These are phyloP conservation scores for Aplysia californica DNA, from an alignment of 1,140 invertebrate genomes.

Conservation along the genomic window DNA sequence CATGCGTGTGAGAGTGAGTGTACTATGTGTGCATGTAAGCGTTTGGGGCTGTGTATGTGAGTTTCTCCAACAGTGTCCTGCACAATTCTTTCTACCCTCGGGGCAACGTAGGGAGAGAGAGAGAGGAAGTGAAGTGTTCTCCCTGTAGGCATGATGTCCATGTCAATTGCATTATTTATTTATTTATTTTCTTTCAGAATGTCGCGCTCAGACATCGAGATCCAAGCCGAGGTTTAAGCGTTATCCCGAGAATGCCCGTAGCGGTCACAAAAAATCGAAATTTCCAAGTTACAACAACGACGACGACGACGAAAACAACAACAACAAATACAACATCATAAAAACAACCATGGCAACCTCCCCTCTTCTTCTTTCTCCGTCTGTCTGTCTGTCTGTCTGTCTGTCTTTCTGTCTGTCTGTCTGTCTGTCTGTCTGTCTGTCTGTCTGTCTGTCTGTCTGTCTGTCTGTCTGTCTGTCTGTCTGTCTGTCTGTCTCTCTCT, in stretches of 20 bases:
- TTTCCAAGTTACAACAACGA: no score
- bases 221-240: neutral
- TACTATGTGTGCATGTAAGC: neutral
- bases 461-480: neutral
- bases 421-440: neutral
- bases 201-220: neutral
- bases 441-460: neutral
- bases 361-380: neutral
- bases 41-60: neutral
- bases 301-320: neutral
- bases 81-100: neutral
- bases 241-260: no score
- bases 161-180: no score
- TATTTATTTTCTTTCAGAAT: no score
- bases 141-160: no score
- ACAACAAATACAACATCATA: neutral
- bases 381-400: neutral
- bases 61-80: no score
- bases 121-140: neutral
- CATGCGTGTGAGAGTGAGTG: neutral
- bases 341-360: neutral
- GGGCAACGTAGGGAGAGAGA: neutral
- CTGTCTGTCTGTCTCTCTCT: neutral
- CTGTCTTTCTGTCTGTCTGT: neutral
- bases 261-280: no score